Evolutionary conservation across 2,113 vertebrate genomes (phyloP).

Genomic region (Nothoprocta perdicaria): DNA sequence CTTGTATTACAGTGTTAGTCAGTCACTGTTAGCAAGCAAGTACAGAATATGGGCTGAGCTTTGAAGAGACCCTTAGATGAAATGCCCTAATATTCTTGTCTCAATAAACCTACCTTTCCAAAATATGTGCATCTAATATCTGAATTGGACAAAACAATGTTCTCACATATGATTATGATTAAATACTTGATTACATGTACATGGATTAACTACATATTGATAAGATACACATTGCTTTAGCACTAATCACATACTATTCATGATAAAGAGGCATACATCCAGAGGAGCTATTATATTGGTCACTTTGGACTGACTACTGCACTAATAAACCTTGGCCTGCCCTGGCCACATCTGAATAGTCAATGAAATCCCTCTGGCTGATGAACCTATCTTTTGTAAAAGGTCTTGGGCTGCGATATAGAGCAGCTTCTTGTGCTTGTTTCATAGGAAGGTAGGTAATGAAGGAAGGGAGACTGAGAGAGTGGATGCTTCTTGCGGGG

Average conservation of each 20-base stretch:
- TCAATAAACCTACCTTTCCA: not conserved
- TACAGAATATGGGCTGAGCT: not conserved
- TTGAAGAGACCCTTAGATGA: not conserved
- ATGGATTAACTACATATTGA: not conserved
- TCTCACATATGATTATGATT: not conserved
- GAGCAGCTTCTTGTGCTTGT: not conserved
- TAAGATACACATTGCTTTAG: not conserved
- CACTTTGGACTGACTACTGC: not conserved
- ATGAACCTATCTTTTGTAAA: not conserved
- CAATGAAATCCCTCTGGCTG: not conserved
- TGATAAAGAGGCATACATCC: not conserved
- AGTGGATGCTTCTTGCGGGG: fast-evolving
- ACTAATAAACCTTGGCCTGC: not conserved
- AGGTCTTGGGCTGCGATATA: not conserved
- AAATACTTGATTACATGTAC: not conserved
- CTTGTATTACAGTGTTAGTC: not conserved
- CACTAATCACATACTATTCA: not conserved
- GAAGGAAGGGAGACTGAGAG: not conserved
- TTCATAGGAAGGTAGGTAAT: not conserved
- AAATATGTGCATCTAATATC: not conserved
- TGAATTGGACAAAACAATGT: not conserved
- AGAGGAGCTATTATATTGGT: not conserved
- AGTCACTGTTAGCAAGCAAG: not conserved
- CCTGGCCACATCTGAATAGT: not conserved
- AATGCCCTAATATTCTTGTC: not conserved